phyloP scores from a whole-genome alignment of 1,140 invertebrate genomes.

The Lepidurus apus region DNA sequence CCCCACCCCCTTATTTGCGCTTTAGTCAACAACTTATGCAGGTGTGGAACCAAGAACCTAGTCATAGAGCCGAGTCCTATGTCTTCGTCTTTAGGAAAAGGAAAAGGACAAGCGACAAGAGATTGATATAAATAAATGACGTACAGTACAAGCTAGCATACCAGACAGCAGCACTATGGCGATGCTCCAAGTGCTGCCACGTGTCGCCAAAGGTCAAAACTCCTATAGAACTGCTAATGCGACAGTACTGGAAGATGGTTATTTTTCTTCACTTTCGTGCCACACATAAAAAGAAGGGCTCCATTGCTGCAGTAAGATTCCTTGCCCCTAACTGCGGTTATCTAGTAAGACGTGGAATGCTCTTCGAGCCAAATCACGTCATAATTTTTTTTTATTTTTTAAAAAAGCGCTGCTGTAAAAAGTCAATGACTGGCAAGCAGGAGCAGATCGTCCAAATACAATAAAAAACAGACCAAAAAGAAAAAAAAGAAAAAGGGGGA shows the following conservation, averaged over 20 bases:
- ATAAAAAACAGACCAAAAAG: neutral
- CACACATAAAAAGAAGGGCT: neutral
- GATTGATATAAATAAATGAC: neutral
- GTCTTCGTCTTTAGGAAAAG: neutral
- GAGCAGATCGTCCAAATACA: neutral
- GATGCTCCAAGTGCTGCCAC: conserved; percentile 11
- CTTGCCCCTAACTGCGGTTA: neutral
- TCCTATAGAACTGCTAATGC: neutral
- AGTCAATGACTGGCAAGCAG: neutral
- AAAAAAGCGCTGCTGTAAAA: neutral
- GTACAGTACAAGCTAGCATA: neutral
- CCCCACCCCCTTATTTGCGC: neutral
- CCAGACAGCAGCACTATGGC: neutral
- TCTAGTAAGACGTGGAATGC: neutral
- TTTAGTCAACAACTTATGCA: neutral
- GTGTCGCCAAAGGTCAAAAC: conserved; percentile 17
- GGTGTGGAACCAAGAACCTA: neutral
- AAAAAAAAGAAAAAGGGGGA: neutral
- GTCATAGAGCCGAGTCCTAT: neutral
- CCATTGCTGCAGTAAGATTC: neutral
- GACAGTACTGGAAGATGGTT: neutral
- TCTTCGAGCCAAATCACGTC: neutral
- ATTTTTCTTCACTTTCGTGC: neutral
- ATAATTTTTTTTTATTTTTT: neutral
- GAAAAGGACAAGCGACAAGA: neutral